These are phyloP conservation scores for Halocynthia aurantium DNA, from an alignment of 23 tunicate genomes.

Conservation along the genomic window DNA sequence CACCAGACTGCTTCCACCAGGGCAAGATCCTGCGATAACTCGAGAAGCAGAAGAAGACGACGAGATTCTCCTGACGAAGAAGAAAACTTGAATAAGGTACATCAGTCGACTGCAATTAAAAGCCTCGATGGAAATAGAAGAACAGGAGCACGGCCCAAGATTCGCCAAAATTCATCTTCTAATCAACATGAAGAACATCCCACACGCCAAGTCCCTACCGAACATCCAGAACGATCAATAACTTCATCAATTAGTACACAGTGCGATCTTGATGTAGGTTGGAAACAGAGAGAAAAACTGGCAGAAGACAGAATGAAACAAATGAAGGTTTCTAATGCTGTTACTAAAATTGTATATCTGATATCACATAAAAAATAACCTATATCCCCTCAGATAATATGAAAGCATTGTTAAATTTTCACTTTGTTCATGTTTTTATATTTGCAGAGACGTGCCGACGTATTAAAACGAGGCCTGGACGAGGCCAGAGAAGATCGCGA, in stretches of 20 bases:
- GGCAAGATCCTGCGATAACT: no score
- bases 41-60: no score
- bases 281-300: constrained; percentile 14
- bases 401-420: not conserved
- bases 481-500: constrained; percentile 77
- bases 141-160: constrained; percentile 19
- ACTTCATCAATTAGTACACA: constrained; percentile 18
- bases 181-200: not conserved
- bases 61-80: no score
- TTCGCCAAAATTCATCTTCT: no score
- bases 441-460: constrained; percentile 43
- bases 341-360: not conserved
- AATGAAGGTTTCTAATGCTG: constrained; percentile 6
- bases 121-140: no score
- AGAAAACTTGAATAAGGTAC: no score
- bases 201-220: not conserved
- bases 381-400: no score
- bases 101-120: no score
- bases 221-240: constrained; percentile 2
- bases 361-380: no score
- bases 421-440: not conserved
- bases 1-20: no score
- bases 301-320: constrained; percentile 17
- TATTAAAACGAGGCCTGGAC: constrained; percentile 51
- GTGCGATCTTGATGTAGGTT: constrained; percentile 18